Conservation (phyloP, 2,113 vertebrate genomes). For the Coptodon bakossiorum region DNA sequence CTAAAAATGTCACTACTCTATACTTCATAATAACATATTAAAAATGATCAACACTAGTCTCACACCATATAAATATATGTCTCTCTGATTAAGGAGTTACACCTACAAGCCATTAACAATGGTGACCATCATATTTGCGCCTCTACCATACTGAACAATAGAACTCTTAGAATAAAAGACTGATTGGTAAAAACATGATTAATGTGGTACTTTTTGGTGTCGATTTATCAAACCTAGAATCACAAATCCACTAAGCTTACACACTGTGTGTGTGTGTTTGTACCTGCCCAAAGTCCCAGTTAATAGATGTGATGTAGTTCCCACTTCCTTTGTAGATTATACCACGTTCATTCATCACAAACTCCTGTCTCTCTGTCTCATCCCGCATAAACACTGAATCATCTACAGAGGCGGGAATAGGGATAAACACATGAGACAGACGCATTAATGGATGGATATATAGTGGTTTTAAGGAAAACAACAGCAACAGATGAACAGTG, state of each 20-base stretch:
- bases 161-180: background rate
- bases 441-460: background rate
- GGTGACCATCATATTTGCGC: background rate
- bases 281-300: constrained; percentile 71
- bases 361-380: constrained; percentile 21
- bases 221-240: background rate
- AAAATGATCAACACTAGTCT: background rate
- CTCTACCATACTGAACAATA: background rate
- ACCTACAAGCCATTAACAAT: background rate
- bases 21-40: background rate
- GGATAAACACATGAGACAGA: background rate
- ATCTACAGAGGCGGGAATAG: background rate
- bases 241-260: background rate
- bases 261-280: background rate
- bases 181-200: background rate
- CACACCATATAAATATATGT: background rate
- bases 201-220: background rate
- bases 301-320: constrained; percentile 43
- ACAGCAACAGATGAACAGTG: background rate
- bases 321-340: constrained; percentile 73
- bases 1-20: background rate
- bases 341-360: constrained; percentile 79
- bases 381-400: background rate
- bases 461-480: background rate
- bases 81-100: background rate